Base-by-base conservation (phyloP, 2,113 vertebrate genomes). In the Passerina amoena region DNA sequence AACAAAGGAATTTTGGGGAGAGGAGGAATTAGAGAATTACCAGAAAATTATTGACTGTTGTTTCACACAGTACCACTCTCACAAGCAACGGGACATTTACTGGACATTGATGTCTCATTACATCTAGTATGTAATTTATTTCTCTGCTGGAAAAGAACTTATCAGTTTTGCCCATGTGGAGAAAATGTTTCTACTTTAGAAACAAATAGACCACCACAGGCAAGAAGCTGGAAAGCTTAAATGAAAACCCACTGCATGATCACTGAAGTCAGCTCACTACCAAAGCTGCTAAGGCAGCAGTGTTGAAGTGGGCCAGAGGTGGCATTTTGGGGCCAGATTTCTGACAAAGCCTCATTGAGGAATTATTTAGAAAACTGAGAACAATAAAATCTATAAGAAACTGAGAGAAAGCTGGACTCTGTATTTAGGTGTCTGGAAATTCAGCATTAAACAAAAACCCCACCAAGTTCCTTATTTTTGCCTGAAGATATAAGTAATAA, bases 41-140 rank as follows among this genome's bases (percentile, higher is more conserved):
- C 90, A 97, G 96, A 97, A 98, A 97, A 98, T 97, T 97, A 97
- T 91, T 47, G 68, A 96, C 94, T 92, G 89, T 90, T 94, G 90
- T 92, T 87, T 96, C 81, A 94, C 14, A 44, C 54, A 80, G 90
- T 82, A 95, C 69, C 81, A 76, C 61, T 97, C 93, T 93, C 33
- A 56, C 91, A 96, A 96, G 95, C 95, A 97, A 97, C 91, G 59
- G 95, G 96, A 96, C 96, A 95, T 97, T 97, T 97, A 95, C 96
- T 90, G 95, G 97, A 97, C 86, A 56, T 47, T 94, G 95, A 97
- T 91, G 96, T 97, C 97, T 98, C 97, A 97, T 98, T 98, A 98
- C 86, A 89, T 93, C 94, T 92, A 97, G 95, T 37, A 94, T 97
- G 97, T 96, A 98, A 98, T 98, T 98, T 98, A 98, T 98, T 98